Conservation (phyloP, 2,888 invertebrate species). For the Coleophora deauratella region DNA sequence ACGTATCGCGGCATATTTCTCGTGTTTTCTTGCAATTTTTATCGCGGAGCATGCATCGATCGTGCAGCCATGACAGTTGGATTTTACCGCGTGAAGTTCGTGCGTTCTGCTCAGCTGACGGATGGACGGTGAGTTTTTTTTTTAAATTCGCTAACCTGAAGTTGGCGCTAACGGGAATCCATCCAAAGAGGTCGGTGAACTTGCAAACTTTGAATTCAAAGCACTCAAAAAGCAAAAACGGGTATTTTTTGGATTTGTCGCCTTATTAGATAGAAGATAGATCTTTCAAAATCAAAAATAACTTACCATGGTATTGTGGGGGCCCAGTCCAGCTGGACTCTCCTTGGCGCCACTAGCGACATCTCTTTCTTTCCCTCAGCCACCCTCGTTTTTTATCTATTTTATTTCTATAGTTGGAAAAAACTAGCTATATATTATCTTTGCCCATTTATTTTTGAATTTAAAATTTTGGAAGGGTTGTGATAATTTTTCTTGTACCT, state of each 20-base stretch:
- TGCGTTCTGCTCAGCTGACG: constrained; percentile 63
- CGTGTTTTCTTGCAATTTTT: constrained; percentile 58
- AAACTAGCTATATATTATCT: neutral
- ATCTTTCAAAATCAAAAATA: no score
- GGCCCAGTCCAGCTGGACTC: constrained; percentile 61
- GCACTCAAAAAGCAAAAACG: no score
- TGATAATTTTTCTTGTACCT: neutral
- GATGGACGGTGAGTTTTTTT: constrained; percentile 42
- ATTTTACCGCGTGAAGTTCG: constrained; percentile 58
- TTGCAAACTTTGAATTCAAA: constrained; percentile 10
- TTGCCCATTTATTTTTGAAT: neutral
- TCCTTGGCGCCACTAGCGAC: constrained; percentile 60
- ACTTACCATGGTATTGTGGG: constrained; percentile 61
- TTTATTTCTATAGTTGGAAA: neutral
- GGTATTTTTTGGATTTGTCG: no score
- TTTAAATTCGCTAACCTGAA: constrained; percentile 38
- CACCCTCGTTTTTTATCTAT: constrained; percentile 12
- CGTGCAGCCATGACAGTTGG: constrained; percentile 66
- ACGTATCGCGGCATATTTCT: constrained; percentile 55
- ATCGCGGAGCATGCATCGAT: constrained; percentile 58
- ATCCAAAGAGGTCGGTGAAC: constrained; percentile 45
- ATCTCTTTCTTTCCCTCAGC: constrained; percentile 26
- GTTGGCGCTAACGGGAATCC: constrained; percentile 27
- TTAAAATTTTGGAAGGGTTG: neutral
- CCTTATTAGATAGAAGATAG: no score